Evolutionary conservation across 2,113 vertebrate species (phyloP), one percentile per base, ranked within the genome.

Genomic region (Stigmatopora nigra): DNA sequence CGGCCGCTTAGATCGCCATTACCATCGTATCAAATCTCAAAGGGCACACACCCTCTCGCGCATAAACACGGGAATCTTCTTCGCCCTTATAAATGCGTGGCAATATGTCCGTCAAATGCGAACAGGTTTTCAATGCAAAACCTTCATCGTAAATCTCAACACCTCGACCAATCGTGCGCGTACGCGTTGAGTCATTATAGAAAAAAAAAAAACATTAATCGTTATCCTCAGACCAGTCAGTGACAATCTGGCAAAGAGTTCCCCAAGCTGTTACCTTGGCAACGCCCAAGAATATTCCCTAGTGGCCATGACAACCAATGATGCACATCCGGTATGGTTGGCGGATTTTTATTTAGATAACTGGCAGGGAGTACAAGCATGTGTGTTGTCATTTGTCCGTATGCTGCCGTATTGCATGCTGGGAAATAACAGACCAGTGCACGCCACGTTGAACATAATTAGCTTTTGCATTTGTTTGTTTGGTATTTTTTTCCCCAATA

Each of bases 281-380:
- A 91, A 92, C 90, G 74, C 76, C 71, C 52, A 75, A 77, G 83
- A 87, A 87, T 81, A 78, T 88, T 89, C 78, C 70, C 72, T 25
- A 8, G 89, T 91, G 84, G 78, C 85, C 87, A 90, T 91, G 89
- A 86, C 87, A 86, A 92, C 88, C 38, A 53, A 62, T 89, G 88
- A 92, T 90, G 89, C 86, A 87, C 79, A 85, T 84, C 81, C 82
- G 84, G 81, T 82, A 79, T 82, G 71, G 79, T 80, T 38, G 74
- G 81, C 63, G 69, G 78, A 80, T 86, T 86, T 82, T 87, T 88
- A 84, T 89, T 88, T 88, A 84, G 82, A 84, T n/a, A 12, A 70
- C 69, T 69, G 67, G 72, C 78, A 66, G 83, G 77, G 67, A 72
- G 74, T 20, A n/a, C 15, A n/a, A 65, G 53, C 36, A 11, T 7